Conservation (phyloP, 37 sponge, comb jelly and placozoan genomes). For the Theonella swinhoei region DNA sequence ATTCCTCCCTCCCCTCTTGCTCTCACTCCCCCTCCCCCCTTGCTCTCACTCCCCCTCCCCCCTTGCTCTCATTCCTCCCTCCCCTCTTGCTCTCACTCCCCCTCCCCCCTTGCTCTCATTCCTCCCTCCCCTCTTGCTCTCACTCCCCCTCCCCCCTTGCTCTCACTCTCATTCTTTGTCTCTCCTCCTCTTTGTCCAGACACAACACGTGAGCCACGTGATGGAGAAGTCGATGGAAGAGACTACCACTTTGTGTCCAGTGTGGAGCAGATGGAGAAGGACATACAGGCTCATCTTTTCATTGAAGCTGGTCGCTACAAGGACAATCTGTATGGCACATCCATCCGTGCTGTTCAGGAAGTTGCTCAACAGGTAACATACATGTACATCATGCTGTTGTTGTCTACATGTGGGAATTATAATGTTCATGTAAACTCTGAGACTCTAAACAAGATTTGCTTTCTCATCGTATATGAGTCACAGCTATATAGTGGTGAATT, state of each 20-base stretch:
- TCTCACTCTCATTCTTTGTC: too few relatives aligned
- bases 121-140: too few relatives aligned
- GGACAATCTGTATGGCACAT: slow-evolving; percentile 98
- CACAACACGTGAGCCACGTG: slow-evolving; percentile 87
- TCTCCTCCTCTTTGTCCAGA: too few relatives aligned
- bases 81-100: not conserved
- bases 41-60: not conserved
- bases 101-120: not conserved
- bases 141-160: too few relatives aligned
- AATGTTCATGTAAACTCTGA: too few relatives aligned
- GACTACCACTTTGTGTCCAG: slow-evolving; percentile 98
- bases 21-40: not conserved
- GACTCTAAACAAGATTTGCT: too few relatives aligned
- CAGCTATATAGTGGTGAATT: too few relatives aligned
- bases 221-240: slow-evolving; percentile 92
- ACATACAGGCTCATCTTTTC: slow-evolving; percentile 97
- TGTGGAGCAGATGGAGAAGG: slow-evolving; percentile 95
- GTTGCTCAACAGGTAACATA: slow-evolving; percentile 90
- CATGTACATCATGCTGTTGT: too few relatives aligned
- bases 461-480: too few relatives aligned
- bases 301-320: slow-evolving; percentile 99
- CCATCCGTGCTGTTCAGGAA: slow-evolving; percentile 92
- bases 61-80: not conserved
- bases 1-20: not conserved
- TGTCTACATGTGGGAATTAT: too few relatives aligned